Base-by-base conservation (phyloP, 2,888 invertebrate genomes). In the Venusia cambrica region DNA sequence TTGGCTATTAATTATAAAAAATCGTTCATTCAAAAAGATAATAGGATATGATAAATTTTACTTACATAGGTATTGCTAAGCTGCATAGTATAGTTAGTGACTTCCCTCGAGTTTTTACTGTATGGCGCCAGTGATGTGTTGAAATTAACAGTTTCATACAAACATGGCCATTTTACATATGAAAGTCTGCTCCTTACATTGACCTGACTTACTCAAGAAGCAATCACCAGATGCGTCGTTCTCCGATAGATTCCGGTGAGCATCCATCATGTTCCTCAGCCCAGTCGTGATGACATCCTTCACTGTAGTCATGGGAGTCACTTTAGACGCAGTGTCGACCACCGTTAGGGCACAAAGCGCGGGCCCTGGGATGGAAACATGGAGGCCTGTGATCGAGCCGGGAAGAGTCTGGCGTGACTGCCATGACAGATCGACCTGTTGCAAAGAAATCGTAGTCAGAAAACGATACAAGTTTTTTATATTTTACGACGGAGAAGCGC, bases 341-440 rank as follows among this genome's bases (percentile, higher is more conserved):
- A 69, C 87, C 0, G 79, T 54, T 2, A 87, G 65, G 0, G 78
- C 78, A 33, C 87, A 88, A 0, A 87, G 60, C 0, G 87, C 79
- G 0, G 84, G 79, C 0, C 79, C 84, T 0, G 71, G 55, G 0
- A 81, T 73, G 0, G 57, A 45, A 0, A 87, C 26, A 3, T 64
- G 65, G 0, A 88, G 57, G 0, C 66, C 59, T 0, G 74, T 66
- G 1, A 41, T 24, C 0, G 74, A 56, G 0, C 84, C 84, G 1
- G 87, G 87, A 0, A 65, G 40, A 0, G 61, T 62, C 45, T 76
- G 76, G 0, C 76, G 73, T 2, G 64, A 48, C 0, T 59, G 30
- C 79, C 83, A 85, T 1, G 55, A 53, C 4, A 68, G 58, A 55
- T 83, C 76, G 5, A 77, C 83, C 87, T 87, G 49, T 5, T 18